phyloP scores from a whole-genome alignment of 2,888 invertebrate species.

The Cheilosia grossa region DNA sequence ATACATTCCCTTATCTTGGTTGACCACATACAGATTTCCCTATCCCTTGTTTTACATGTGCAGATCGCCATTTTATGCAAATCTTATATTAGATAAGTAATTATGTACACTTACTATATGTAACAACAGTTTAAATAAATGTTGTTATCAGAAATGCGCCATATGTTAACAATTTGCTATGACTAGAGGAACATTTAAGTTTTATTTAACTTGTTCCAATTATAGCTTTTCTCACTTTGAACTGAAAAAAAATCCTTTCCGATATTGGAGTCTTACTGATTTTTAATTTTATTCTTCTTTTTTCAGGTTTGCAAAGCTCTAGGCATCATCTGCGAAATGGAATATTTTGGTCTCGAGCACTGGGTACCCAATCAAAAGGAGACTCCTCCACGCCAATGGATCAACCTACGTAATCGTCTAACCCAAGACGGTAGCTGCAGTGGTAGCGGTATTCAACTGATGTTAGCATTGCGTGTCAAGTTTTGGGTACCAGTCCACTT shows the following conservation, averaged over 20 bases:
- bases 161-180: too few species aligned
- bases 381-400: slow-evolving; percentile 91
- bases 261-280: not conserved
- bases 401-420: slow-evolving; percentile 90
- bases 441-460: slow-evolving; percentile 80
- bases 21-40: not conserved
- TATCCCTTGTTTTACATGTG: not conserved
- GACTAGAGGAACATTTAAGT: too few species aligned
- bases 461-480: slow-evolving; percentile 86
- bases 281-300: slow-evolving; percentile 27
- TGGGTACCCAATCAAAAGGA: slow-evolving; percentile 83
- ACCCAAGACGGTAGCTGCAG: slow-evolving; percentile 80
- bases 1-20: not conserved
- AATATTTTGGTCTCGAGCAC: slow-evolving; percentile 93
- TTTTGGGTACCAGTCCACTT: slow-evolving; percentile 96
- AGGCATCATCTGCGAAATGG: slow-evolving; percentile 92
- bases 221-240: too few species aligned
- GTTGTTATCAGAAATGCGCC: too few species aligned
- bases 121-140: too few species aligned
- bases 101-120: too few species aligned
- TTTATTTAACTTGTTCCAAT: too few species aligned
- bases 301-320: slow-evolving; percentile 92
- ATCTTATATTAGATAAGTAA: not conserved
- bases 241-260: not conserved
- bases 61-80: not conserved